phyloP scores from a whole-genome alignment of 2,797 vertebrate species.

The Megaceryle alcyon region DNA sequence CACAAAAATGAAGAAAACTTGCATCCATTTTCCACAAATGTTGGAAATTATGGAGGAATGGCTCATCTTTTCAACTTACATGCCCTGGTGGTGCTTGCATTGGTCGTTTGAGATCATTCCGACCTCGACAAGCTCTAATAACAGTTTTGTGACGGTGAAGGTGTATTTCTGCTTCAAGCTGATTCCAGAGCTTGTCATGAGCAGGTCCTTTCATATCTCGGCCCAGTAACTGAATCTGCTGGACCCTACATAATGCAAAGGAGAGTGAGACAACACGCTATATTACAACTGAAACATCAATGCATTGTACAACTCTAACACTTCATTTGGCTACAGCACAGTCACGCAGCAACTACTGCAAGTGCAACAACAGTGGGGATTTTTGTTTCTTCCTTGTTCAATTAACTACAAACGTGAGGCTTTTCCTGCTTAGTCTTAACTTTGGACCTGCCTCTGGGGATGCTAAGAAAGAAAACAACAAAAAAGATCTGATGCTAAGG shows the following conservation, averaged over 20 bases:
- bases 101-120: slow-evolving; percentile 92
- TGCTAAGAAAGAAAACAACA: neutral
- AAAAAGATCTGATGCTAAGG: neutral
- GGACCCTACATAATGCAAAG: slow-evolving; percentile 82
- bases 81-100: slow-evolving; percentile 92
- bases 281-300: neutral
- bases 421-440: neutral
- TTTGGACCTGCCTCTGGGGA: neutral
- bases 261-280: neutral
- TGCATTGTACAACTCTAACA: neutral
- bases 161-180: slow-evolving; percentile 97
- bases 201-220: slow-evolving; percentile 98
- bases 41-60: neutral
- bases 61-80: slow-evolving; percentile 77
- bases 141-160: slow-evolving; percentile 98
- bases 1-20: neutral
- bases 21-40: neutral
- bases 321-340: neutral
- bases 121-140: slow-evolving; percentile 94
- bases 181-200: slow-evolving; percentile 99
- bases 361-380: neutral
- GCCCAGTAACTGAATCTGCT: slow-evolving; percentile 96
- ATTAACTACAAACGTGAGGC: neutral
- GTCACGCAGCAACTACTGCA: fast-evolving
- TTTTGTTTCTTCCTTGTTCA: neutral